phyloP scores from a whole-genome alignment of 2,797 vertebrate species.

The Geotrypetes seraphini region DNA sequence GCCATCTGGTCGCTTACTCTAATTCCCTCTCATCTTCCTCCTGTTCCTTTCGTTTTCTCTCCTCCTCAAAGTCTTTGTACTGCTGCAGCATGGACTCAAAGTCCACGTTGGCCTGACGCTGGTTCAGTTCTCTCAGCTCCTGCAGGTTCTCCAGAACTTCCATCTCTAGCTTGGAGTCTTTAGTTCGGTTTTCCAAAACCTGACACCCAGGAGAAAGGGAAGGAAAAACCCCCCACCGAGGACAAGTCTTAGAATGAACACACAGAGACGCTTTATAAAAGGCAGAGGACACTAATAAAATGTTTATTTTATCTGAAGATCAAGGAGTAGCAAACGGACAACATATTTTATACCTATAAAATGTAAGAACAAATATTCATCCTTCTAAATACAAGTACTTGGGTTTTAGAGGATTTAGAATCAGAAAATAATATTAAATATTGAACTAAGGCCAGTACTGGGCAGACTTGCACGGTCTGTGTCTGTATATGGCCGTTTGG shows the following conservation, averaged over 20 bases:
- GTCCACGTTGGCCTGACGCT: conserved; percentile 87
- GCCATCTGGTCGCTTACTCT: conserved; percentile 52
- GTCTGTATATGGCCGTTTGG: too few species aligned
- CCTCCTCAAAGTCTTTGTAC: conserved; percentile 69
- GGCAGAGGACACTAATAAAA: too few species aligned
- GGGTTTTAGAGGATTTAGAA: too few species aligned
- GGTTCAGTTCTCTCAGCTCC: conserved; percentile 94
- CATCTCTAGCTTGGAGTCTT: conserved; percentile 96
- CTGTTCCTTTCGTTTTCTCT: conserved; percentile 56
- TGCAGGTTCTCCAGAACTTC: conserved; percentile 93
- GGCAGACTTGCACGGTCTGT: too few species aligned
- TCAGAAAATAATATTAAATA: too few species aligned
- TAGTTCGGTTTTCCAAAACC: conserved; percentile 93
- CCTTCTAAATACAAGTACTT: too few species aligned
- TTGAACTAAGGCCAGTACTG: too few species aligned
- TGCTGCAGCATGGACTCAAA: conserved; percentile 85
- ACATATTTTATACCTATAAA: too few species aligned
- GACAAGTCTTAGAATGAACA: too few species aligned
- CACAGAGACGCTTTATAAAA: not conserved
- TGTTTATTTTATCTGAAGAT: too few species aligned
- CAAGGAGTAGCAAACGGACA: too few species aligned
- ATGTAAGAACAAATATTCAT: too few species aligned
- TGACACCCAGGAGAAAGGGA: conserved; percentile 17
- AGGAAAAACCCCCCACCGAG: fast-evolving
- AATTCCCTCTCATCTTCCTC: conserved; percentile 85